Percentiles rank a stretch among this genome's conserved stretches.
phyloP scores from a whole-genome alignment of 92 coral and sea anemone genomes.

The Isaurus tuberculatus region DNA sequence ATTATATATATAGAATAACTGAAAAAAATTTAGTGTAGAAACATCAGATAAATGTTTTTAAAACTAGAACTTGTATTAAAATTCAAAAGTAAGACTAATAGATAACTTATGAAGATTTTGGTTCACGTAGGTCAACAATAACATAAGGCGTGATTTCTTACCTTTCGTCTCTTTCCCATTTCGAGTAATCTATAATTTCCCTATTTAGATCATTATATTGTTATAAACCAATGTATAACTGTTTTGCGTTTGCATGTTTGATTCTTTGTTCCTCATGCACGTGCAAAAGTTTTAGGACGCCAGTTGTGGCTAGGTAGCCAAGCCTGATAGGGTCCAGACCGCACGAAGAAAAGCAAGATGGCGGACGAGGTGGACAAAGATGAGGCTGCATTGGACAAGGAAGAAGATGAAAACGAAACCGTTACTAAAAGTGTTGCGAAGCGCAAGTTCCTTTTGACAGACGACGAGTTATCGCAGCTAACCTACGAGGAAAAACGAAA shows the following conservation, averaged over 20 bases:
- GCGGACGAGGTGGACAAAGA: conserved; percentile 24
- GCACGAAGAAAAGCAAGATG: conserved; percentile 27
- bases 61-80: too few relatives aligned
- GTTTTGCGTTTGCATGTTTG: neutral
- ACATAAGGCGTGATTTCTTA: conserved; percentile 1
- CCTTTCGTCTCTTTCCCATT: conserved; percentile 67
- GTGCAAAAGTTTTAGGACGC: neutral
- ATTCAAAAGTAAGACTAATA: too few relatives aligned
- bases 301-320: neutral
- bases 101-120: too few relatives aligned
- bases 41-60: too few relatives aligned
- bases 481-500: conserved; percentile 66
- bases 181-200: neutral
- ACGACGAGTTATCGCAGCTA: conserved; percentile 76
- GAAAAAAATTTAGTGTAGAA: too few relatives aligned
- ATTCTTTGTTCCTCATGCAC: neutral
- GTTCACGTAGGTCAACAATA: neutral
- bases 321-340: conserved; percentile 39
- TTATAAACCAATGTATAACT: neutral
- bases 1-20: too few relatives aligned
- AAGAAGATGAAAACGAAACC: conserved; percentile 30
- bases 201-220: neutral
- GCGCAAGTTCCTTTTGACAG: conserved; percentile 74
- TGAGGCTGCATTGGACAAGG: neutral
- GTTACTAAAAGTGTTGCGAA: conserved; percentile 82